A percentile compares a stretch with the other conserved stretches of the same genome.
These are phyloP conservation scores for Perdita meconis DNA, from an alignment of 2,888 invertebrate genomes.

Conservation along the genomic window DNA sequence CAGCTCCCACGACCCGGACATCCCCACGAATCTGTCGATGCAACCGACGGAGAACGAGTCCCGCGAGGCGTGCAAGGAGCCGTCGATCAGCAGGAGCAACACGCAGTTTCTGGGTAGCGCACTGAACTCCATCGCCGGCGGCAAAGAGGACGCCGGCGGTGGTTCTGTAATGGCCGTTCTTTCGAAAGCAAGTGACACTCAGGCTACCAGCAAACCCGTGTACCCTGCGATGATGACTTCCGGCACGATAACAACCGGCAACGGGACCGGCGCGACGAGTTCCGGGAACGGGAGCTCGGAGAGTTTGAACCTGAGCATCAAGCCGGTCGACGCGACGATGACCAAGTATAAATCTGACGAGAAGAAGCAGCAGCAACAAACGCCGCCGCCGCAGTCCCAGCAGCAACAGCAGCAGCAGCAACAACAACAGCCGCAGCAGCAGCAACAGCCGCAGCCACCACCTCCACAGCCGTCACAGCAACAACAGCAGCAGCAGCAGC, in stretches of 20 bases:
- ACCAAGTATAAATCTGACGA: conserved; percentile 80
- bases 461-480: not conserved
- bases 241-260: conserved; percentile 47
- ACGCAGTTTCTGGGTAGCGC: conserved; percentile 74
- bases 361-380: conserved; percentile 64
- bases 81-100: conserved; percentile 66
- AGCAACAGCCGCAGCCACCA: conserved; percentile 8
- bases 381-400: conserved; percentile 37
- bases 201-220: conserved; percentile 55
- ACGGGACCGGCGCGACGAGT: not conserved
- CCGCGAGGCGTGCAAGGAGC: conserved; percentile 75
- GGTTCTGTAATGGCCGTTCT: conserved; percentile 60
- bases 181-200: conserved; percentile 63
- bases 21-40: conserved; percentile 81
- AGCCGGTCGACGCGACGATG: conserved; percentile 83
- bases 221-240: conserved; percentile 62
- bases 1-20: conserved; percentile 73
- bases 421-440: conserved; percentile 36
- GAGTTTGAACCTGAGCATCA: conserved; percentile 84
- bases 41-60: conserved; percentile 72
- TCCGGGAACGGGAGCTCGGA: conserved; percentile 71
- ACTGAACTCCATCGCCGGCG: conserved; percentile 66
- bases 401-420: conserved; percentile 36
- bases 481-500: conserved; percentile 42
- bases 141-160: conserved; percentile 72